Percentiles rank a stretch among this genome's conserved stretches.
Evolutionary conservation across 2,797 vertebrate genomes (phyloP).

Genomic region (Macropodus opercularis): DNA sequence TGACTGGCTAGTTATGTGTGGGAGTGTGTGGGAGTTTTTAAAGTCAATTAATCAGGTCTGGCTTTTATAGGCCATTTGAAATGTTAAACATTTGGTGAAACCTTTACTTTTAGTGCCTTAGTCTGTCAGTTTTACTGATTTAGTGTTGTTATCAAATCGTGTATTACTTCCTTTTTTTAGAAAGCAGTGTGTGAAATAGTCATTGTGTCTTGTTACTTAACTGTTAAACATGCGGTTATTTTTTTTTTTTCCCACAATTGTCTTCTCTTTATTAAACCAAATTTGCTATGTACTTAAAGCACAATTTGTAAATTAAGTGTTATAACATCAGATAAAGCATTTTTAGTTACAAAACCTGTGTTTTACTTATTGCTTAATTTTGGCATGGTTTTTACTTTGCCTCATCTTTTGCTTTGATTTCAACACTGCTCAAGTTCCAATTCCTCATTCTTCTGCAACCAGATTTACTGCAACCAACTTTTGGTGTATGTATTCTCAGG

Average conservation of each 20-base stretch:
- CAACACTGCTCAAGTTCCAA: constrained; percentile 41
- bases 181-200: constrained; percentile 1
- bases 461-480: background rate
- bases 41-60: background rate
- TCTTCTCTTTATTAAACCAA: background rate
- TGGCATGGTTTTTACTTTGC: constrained; percentile 41
- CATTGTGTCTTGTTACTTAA: background rate
- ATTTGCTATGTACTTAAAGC: background rate
- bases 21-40: background rate
- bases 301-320: background rate
- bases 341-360: constrained; percentile 11
- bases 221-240: background rate
- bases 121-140: background rate
- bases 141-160: background rate
- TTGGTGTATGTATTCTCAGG: background rate
- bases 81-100: background rate
- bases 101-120: background rate
- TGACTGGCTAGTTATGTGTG: background rate
- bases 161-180: background rate
- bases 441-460: constrained; percentile 30
- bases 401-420: constrained; percentile 34
- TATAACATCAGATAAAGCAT: background rate
- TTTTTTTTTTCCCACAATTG: background rate
- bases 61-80: background rate
- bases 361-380: constrained; percentile 53